phyloP scores from a whole-genome alignment of 2,113 vertebrate species.

The Climacteris rufus region DNA sequence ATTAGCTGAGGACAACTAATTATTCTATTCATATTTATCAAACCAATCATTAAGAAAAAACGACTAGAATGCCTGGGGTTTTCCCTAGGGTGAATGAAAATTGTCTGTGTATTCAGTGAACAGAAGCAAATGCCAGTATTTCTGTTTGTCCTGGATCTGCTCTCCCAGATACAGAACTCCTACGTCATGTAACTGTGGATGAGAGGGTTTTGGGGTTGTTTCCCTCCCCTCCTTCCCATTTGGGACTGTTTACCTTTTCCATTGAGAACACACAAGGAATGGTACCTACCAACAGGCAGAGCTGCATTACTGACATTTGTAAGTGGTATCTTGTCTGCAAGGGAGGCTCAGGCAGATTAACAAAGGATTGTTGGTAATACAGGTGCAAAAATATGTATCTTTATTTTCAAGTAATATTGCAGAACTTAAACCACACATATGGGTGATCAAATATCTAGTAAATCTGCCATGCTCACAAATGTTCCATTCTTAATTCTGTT shows the following conservation, averaged over 20 bases:
- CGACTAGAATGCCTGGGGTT: neutral
- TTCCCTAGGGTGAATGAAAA: neutral
- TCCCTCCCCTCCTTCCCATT: rapidly evolving
- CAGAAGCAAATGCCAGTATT: neutral
- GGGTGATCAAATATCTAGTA: neutral
- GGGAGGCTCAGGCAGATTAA: neutral
- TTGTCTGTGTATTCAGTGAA: neutral
- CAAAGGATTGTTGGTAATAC: neutral
- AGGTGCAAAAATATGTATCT: neutral
- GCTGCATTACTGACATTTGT: neutral
- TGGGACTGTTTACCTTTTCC: neutral
- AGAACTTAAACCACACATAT: neutral
- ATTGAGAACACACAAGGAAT: neutral
- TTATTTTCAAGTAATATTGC: neutral
- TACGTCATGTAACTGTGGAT: rapidly evolving
- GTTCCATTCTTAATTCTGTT: neutral
- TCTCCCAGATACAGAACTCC: neutral
- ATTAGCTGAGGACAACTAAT: neutral
- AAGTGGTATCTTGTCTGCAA: neutral
- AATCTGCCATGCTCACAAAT: neutral
- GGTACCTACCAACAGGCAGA: neutral
- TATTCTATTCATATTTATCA: neutral
- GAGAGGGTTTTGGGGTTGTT: neutral
- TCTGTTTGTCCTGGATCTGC: neutral
- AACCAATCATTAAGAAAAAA: neutral